phyloP scores from a whole-genome alignment of 2,888 invertebrate species.

The Neocrepidodera transversa region DNA sequence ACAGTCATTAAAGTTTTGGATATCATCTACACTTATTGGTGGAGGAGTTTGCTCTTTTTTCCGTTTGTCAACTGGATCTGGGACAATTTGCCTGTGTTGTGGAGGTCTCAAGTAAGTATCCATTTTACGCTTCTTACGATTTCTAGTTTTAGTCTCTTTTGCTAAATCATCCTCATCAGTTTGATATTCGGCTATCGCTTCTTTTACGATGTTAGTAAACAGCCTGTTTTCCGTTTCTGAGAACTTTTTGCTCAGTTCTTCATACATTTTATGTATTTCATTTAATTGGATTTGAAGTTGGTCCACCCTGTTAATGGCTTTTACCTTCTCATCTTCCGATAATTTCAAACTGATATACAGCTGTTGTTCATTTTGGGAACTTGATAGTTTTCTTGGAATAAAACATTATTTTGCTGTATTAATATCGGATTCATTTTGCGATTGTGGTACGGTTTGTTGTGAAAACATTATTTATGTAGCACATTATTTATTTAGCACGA shows the following conservation, averaged over 20 bases:
- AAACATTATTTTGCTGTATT: background rate
- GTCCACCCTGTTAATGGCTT: background rate
- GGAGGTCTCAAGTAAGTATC: slow-evolving; percentile 8
- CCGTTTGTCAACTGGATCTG: background rate
- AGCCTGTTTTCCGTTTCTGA: background rate
- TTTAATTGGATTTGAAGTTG: slow-evolving; percentile 6
- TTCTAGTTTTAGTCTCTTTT: background rate
- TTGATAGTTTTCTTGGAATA: background rate
- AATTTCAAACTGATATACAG: slow-evolving; percentile 1
- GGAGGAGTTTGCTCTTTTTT: slow-evolving; percentile 14
- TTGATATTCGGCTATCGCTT: background rate
- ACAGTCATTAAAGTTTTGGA: slow-evolving; percentile 10
- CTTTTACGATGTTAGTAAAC: background rate
- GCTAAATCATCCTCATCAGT: slow-evolving; percentile 9
- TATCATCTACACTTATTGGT: slow-evolving; percentile 10
- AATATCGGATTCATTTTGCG: too few species aligned
- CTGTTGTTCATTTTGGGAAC: slow-evolving; percentile 12
- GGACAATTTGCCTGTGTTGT: background rate
- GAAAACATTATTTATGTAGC: too few species aligned
- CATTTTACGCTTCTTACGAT: slow-evolving; percentile 8
- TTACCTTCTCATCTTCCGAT: slow-evolving; percentile 1
- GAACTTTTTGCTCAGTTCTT: slow-evolving; percentile 5
- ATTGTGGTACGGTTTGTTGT: too few species aligned
- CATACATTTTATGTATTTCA: slow-evolving; percentile 14
- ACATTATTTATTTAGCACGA: too few species aligned